Percentiles rank a stretch among this genome's conserved stretches.
Evolutionary conservation across 2,797 vertebrate species (phyloP).

Genomic region (Ammospiza maritima): DNA sequence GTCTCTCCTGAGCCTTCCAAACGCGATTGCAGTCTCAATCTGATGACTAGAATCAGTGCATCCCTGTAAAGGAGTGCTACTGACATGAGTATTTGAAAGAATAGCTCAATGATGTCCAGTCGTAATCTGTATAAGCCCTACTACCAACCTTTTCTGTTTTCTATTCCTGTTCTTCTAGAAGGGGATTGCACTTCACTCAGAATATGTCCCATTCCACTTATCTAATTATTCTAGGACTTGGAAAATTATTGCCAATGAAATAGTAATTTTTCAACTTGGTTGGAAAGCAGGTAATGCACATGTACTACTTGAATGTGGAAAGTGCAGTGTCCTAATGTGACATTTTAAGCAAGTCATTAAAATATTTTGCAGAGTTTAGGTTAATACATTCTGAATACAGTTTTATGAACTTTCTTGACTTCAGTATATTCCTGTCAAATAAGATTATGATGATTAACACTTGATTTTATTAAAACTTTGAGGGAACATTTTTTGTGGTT

Average conservation of each 20-base stretch:
- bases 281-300: not conserved
- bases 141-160: not conserved
- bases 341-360: slow-evolving; percentile 2
- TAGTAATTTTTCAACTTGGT: not conserved
- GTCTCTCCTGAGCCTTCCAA: not conserved
- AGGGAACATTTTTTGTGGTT: not conserved
- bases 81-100: not conserved
- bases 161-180: not conserved
- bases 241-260: not conserved
- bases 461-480: not conserved
- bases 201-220: not conserved
- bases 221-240: not conserved
- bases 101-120: not conserved
- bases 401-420: slow-evolving; percentile 7
- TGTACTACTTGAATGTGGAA: not conserved
- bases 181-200: not conserved
- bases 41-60: not conserved
- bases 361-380: slow-evolving; percentile 14
- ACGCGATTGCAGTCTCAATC: not conserved
- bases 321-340: not conserved
- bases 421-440: not conserved
- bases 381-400: not conserved
- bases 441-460: not conserved
- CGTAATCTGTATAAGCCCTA: not conserved
- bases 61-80: not conserved